Evolutionary conservation across 2,888 invertebrate species (phyloP).

Genomic region (Hyles lineata): DNA sequence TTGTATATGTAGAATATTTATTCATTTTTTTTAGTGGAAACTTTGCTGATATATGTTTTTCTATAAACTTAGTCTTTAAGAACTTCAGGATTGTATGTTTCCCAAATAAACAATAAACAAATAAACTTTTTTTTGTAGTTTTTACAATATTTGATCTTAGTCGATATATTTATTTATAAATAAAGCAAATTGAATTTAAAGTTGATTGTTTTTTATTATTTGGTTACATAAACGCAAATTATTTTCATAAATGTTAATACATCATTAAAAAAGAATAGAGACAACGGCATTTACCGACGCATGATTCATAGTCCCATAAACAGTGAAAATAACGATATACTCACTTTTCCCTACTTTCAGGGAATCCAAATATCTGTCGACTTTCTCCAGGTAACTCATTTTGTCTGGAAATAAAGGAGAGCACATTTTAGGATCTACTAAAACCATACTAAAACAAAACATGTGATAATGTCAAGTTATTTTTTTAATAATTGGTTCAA

Average conservation of each 20-base stretch:
- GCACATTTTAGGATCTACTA: not conserved
- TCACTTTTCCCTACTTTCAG: slow-evolving; percentile 80
- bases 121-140: too few species aligned
- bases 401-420: slow-evolving; percentile 53
- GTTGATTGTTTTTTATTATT: too few species aligned
- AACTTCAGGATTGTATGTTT: too few species aligned
- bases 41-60: too few species aligned
- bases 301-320: not conserved
- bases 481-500: not conserved
- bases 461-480: not conserved
- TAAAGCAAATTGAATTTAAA: too few species aligned
- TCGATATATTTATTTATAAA: too few species aligned
- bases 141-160: too few species aligned
- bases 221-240: too few species aligned
- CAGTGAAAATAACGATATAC: slow-evolving; percentile 45
- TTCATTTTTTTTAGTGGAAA: too few species aligned
- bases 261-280: not conserved
- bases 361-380: slow-evolving; percentile 77
- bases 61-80: too few species aligned
- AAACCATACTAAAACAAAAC: slow-evolving; percentile 16
- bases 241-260: not conserved
- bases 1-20: too few species aligned
- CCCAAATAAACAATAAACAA: too few species aligned
- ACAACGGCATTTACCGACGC: not conserved
- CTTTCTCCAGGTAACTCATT: slow-evolving; percentile 78